phyloP scores from a whole-genome alignment of 2,113 vertebrate species.

The Aepyceros melampus region DNA sequence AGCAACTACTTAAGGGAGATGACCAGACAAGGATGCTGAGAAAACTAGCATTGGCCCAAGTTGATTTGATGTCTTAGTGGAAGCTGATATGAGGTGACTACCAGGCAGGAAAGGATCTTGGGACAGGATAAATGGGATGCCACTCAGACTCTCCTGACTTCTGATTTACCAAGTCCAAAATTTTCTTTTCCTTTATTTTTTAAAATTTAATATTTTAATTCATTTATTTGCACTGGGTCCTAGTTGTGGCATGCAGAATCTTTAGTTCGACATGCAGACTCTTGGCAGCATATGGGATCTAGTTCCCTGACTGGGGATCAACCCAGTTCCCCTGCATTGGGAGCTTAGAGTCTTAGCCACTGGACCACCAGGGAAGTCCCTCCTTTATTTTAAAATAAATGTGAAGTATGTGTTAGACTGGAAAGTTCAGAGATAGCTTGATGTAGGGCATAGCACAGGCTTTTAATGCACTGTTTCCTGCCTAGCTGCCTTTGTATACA shows the following conservation, averaged over 20 bases:
- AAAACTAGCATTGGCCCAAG: neutral
- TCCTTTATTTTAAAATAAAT: constrained; percentile 25
- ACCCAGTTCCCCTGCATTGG: neutral
- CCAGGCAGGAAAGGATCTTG: neutral
- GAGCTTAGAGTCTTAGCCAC: neutral
- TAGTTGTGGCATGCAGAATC: neutral
- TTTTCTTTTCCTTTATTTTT: constrained; percentile 25
- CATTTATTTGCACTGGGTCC: neutral
- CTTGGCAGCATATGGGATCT: neutral
- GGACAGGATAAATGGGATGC: neutral
- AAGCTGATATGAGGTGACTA: neutral
- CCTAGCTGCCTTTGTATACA: neutral
- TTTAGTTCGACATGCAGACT: neutral
- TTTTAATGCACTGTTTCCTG: neutral
- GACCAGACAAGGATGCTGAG: neutral
- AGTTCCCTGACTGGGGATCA: neutral
- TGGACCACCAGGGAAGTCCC: neutral
- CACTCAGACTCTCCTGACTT: neutral
- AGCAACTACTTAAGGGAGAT: neutral
- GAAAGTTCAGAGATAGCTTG: neutral
- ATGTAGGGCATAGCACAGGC: neutral
- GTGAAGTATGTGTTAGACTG: neutral
- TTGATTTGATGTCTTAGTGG: neutral
- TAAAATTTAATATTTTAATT: neutral
- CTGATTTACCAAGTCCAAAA: neutral